Evolutionary conservation across 1,140 invertebrate species (phyloP).

Genomic region (Lutraria rhynchaena): DNA sequence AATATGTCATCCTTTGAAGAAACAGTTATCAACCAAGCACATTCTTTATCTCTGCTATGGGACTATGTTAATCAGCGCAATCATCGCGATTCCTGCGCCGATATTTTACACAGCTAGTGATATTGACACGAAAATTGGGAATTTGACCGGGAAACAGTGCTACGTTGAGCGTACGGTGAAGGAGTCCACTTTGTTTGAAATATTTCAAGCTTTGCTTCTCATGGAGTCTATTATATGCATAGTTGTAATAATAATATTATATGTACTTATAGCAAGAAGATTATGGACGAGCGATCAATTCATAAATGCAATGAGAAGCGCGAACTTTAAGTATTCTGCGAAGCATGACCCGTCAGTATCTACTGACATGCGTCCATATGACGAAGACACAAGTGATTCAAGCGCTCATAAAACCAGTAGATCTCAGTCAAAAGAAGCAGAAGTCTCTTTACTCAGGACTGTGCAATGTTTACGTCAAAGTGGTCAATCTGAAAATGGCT

Average conservation of each 20-base stretch:
- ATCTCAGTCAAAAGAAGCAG: background rate
- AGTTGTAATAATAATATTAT: slow-evolving; percentile 13
- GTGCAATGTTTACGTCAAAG: background rate
- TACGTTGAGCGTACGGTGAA: slow-evolving; percentile 9
- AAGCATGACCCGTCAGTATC: slow-evolving; percentile 1
- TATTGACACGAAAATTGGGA: slow-evolving; percentile 41
- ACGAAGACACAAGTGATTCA: background rate
- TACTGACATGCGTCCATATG: background rate
- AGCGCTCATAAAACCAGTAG: background rate
- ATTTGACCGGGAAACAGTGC: slow-evolving; percentile 43
- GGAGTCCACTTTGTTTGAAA: slow-evolving; percentile 6
- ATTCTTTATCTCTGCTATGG: slow-evolving; percentile 33
- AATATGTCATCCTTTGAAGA: slow-evolving; percentile 51
- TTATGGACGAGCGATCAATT: slow-evolving; percentile 42
- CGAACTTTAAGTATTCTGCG: background rate
- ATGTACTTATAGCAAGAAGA: slow-evolving; percentile 37
- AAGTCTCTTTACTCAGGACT: background rate
- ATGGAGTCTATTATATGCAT: slow-evolving; percentile 26
- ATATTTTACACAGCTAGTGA: slow-evolving; percentile 18
- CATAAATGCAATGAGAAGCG: slow-evolving; percentile 26
- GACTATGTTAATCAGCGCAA: slow-evolving; percentile 28
- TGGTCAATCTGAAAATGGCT: background rate
- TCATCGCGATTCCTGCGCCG: slow-evolving; percentile 16
- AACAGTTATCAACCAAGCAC: slow-evolving; percentile 27
- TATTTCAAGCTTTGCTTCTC: slow-evolving; percentile 13